Percentiles rank a stretch among this genome's conserved stretches.
Evolutionary conservation across 2,113 vertebrate species (phyloP).

Genomic region (Synodontis membranacea): DNA sequence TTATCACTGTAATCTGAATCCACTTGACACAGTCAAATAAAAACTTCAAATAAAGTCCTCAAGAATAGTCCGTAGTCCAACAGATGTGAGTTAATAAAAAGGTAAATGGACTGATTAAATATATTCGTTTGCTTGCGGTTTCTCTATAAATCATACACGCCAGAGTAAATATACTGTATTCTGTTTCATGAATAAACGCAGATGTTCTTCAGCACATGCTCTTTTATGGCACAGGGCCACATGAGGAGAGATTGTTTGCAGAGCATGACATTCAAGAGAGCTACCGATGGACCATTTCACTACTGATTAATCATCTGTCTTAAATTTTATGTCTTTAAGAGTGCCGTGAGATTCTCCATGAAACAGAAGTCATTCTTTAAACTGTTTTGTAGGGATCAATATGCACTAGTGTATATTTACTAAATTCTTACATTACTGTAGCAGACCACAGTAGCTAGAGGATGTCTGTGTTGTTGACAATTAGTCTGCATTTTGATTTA

Average conservation of each 20-base stretch:
- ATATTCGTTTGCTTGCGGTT: neutral
- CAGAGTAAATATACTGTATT: neutral
- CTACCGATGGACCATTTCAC: neutral
- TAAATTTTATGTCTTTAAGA: neutral
- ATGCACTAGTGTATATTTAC: neutral
- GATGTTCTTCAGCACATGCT: neutral
- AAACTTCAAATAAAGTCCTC: slow-evolving; percentile 4
- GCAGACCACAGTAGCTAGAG: neutral
- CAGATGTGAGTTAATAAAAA: neutral
- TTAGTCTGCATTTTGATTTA: neutral
- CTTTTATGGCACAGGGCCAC: neutral
- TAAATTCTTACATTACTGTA: neutral
- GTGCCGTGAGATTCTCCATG: neutral
- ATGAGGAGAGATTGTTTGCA: slow-evolving; percentile 1
- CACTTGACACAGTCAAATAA: neutral
- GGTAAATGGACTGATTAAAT: neutral
- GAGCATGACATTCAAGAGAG: slow-evolving; percentile 2
- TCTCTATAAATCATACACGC: neutral
- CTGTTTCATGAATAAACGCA: neutral
- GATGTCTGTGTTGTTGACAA: neutral
- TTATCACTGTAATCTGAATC: slow-evolving; percentile 21
- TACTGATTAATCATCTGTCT: neutral
- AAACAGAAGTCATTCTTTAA: neutral
- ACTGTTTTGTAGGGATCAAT: neutral
- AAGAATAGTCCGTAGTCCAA: neutral